Base-by-base conservation (phyloP, 2,797 vertebrate species). In the Notoglanidium macrostoma region DNA sequence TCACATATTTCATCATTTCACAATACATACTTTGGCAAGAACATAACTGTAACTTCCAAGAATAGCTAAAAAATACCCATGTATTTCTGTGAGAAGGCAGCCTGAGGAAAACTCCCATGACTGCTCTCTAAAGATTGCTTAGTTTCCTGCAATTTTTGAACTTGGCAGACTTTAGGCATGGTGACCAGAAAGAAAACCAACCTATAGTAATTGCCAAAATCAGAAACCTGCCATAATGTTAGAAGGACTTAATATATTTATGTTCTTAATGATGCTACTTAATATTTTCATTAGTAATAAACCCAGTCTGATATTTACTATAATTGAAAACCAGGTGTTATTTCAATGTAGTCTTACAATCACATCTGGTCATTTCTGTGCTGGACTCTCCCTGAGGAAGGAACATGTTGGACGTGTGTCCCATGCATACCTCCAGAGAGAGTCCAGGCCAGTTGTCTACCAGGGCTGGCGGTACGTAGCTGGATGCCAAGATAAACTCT, bases 31-130 rank as follows among this genome's bases (percentile, higher is more conserved):
- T 80, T 61, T 61, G 32, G 55, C 77, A 61, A 19, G 57, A 1
- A 40, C 5, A 35, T 15, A 54, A 85, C 65, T 55, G 35, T 89
- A 85, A 90, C 85, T 86, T 86, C 70, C 87, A 86, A 90, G 92
- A 94, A 88, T 92, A 89, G 21, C 54, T 92, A 91, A 85, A 85
- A 85, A 86, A 88, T 91, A 85, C 83, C 87, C 67, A 93, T 94
- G 94, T 95, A 57, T 49, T 93, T 92, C 93, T 91, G 88, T 95
- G 95, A 94, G 95, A 95, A 95, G 55, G 23, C 1, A 32, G 91
- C 5, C 70, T 87, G 68, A 44, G 65, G 81, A 57, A 90, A 93
- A 92, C 93, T 95, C 95, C 93, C 95, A 95, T 88, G 93, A 93
- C 72, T 80, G 63, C 87, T 89, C 86, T 83, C 80, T 67, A 35